Conservation (phyloP, 2,888 invertebrate genomes). For the Eustalomyia histrio region DNA sequence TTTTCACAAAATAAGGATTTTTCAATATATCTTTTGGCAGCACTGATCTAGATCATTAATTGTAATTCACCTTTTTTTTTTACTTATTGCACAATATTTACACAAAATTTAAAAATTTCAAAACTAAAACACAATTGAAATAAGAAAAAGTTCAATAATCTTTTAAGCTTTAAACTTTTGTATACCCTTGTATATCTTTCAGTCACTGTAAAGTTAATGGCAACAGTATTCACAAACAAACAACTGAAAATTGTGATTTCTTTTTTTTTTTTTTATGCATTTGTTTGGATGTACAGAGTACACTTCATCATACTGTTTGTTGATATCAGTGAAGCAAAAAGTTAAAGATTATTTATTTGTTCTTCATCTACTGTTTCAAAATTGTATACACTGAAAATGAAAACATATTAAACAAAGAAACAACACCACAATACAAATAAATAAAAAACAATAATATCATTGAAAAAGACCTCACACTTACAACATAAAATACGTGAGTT, state of each 20-base stretch:
- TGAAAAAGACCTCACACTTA: constrained; percentile 6
- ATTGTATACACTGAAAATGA: constrained; percentile 5
- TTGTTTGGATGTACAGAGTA: not conserved
- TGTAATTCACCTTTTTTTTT: no score
- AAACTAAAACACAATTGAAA: no score
- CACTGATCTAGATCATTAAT: no score
- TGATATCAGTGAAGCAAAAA: constrained; percentile 7
- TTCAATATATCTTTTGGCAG: no score
- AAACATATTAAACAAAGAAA: not conserved
- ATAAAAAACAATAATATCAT: constrained; percentile 1
- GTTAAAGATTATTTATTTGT: constrained; percentile 47
- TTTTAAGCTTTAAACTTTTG: not conserved
- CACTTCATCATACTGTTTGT: not conserved
- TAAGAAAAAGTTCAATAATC: not conserved
- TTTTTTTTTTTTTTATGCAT: not conserved
- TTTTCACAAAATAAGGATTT: no score
- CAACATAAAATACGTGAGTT: not conserved
- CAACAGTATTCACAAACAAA: not conserved
- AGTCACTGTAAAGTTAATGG: not conserved
- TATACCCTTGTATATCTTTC: not conserved
- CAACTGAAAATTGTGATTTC: not conserved
- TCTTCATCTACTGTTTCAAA: constrained; percentile 51
- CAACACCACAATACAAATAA: not conserved
- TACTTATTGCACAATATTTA: no score
- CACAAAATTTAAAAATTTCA: no score